Percentiles rank a stretch among this genome's conserved stretches.
These are phyloP conservation scores for Nasonia oneida DNA, from an alignment of 2,888 invertebrate species.

Conservation along the genomic window DNA sequence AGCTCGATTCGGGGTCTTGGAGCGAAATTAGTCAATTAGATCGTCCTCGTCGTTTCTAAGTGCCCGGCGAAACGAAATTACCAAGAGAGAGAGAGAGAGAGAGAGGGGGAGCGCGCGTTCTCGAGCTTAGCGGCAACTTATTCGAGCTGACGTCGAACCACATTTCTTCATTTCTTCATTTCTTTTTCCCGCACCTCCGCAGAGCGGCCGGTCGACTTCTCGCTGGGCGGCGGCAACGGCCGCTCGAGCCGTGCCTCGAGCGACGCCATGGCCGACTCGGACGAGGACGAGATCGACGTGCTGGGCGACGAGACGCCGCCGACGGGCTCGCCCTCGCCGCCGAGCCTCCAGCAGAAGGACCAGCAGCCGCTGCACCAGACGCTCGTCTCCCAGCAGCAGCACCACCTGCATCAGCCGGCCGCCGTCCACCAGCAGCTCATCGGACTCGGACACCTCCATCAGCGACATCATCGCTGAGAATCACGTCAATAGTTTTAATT, in stretches of 20 bases:
- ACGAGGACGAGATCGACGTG: slow-evolving; percentile 77
- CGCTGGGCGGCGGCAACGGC: slow-evolving; percentile 71
- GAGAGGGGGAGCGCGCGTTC: no score
- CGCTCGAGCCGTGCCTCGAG: slow-evolving; percentile 76
- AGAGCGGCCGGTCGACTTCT: slow-evolving; percentile 77
- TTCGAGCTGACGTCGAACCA: no score
- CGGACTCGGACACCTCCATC: slow-evolving; percentile 68
- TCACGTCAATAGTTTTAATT: no score
- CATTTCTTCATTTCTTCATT: no score
- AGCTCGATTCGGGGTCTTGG: slow-evolving; percentile 74
- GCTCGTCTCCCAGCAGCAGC: not conserved
- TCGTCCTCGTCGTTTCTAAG: slow-evolving; percentile 63
- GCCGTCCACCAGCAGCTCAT: slow-evolving; percentile 70
- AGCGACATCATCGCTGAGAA: slow-evolving; percentile 76
- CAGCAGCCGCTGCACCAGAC: slow-evolving; percentile 65
- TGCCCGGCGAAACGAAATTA: not conserved
- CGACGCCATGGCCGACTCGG: slow-evolving; percentile 74
- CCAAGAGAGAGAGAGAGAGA: not conserved
- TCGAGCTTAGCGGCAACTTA: no score
- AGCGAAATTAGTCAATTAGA: slow-evolving; percentile 77
- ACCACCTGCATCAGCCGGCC: slow-evolving; percentile 65
- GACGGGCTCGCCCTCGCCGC: slow-evolving; percentile 66
- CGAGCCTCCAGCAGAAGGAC: slow-evolving; percentile 16
- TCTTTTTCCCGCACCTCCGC: no score
- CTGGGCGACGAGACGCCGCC: slow-evolving; percentile 76